These are phyloP conservation scores for Tetragnatha montana DNA, from an alignment of 2,888 invertebrate genomes.

Conservation along the genomic window DNA sequence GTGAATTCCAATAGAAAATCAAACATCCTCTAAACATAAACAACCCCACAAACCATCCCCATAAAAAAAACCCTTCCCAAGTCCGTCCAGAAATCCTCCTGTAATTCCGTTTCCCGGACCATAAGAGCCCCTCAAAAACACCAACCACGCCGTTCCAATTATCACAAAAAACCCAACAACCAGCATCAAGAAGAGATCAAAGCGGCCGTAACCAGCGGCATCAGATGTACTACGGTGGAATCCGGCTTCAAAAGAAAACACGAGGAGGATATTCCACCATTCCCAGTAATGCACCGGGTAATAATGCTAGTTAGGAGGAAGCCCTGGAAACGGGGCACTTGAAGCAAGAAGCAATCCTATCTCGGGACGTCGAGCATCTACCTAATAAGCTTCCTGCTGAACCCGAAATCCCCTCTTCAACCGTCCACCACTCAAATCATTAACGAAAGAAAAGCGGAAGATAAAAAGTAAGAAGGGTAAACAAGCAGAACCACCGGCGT, in stretches of 20 bases:
- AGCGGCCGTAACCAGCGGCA: not conserved
- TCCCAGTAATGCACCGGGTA: constrained; percentile 45
- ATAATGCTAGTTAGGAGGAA: constrained; percentile 55
- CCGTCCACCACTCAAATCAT: constrained; percentile 45
- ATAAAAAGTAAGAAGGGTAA: not conserved
- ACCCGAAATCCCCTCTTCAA: not conserved
- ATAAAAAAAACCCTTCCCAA: not conserved
- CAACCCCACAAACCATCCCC: not conserved
- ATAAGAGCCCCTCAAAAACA: not conserved
- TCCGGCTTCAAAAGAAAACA: constrained; percentile 40
- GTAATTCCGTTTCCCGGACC: not conserved
- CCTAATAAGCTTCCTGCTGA: constrained; percentile 48
- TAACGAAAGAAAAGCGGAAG: constrained; percentile 8
- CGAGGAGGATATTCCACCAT: constrained; percentile 31
- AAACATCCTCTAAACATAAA: no score
- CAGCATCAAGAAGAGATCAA: constrained; percentile 1
- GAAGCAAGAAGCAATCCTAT: constrained; percentile 48
- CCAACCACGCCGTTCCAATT: constrained; percentile 19
- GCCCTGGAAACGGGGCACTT: constrained; percentile 13
- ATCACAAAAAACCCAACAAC: not conserved
- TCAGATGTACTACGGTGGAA: not conserved
- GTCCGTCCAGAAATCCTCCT: not conserved
- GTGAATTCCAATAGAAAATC: no score
- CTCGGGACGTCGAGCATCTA: constrained; percentile 2
- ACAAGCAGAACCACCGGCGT: not conserved